Base-by-base conservation (phyloP, 2,113 vertebrate species). In the Pao palembangensis region DNA sequence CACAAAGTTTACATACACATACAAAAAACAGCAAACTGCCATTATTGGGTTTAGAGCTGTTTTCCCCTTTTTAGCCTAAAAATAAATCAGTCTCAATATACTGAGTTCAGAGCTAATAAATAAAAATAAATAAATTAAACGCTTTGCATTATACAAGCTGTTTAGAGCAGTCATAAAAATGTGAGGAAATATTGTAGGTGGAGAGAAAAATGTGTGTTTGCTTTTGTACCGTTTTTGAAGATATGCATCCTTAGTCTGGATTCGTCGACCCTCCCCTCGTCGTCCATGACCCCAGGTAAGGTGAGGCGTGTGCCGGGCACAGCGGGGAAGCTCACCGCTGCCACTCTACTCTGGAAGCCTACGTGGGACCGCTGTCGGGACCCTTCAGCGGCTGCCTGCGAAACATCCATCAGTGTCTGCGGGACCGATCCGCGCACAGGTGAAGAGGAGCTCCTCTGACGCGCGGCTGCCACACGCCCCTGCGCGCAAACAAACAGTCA, bases 231-330 rank as follows among this genome's bases (percentile, higher is more conserved):
- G 71, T 92, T 90, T 87, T 88, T 86, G 57, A 91, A 88, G 53
- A 92, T 90, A 54, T 90, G 80, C 79, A 74, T 80, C 62, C 90
- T 84, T 31, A 92, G 84, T 57, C 91, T 80, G 1, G 89, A 91
- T 79, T 91, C 91, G 76, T 92, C 91, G n/a, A 92, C 88, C 69
- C 91, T 79, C 38, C 91, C 90, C 68, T 91, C 87, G 0, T 82
- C 55, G 72, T 92, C 91, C 90, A 91, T 91, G 52, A 91, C 82
- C 10, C 90, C 90, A 0, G 87, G 86, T 65, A 92, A 63, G 31
- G 73, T 75, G 75, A 91, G 82, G 0, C 85, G 81, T 3, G 76
- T 67, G 7, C 38, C 50, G 51, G 80, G 31, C 42, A 70, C 63
- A 31, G 58, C 78, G 2, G 84, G 71, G 25, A 50, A 67, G 55